Conservation (phyloP, 2,113 vertebrate species). For the Marcusenius ussheri region DNA sequence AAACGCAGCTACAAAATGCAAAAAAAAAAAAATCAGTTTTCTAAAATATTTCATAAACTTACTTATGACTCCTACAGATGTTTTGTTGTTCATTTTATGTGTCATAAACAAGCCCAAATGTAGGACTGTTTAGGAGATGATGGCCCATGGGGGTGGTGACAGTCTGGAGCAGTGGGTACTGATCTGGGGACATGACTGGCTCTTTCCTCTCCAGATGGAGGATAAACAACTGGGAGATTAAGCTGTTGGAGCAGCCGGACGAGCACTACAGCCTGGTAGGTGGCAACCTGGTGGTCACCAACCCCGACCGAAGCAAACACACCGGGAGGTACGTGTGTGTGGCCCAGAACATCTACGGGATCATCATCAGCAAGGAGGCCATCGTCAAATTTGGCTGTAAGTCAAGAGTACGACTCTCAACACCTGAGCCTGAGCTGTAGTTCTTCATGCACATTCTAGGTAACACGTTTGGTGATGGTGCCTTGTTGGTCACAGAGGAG, state of each 20-base stretch:
- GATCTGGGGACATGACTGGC: neutral
- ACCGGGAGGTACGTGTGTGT: constrained; percentile 82
- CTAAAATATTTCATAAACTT: neutral
- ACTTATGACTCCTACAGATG: neutral
- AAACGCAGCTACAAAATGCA: neutral
- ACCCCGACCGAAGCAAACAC: constrained; percentile 82
- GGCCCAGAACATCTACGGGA: constrained; percentile 82
- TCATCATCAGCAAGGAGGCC: constrained; percentile 87
- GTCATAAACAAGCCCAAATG: neutral
- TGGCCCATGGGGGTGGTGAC: no score
- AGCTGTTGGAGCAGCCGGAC: constrained; percentile 75
- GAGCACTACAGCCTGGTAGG: constrained; percentile 89
- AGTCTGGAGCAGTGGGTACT: neutral
- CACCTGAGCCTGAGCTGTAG: neutral
- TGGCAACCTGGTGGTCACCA: constrained; percentile 88
- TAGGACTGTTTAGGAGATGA: neutral
- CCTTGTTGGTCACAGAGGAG: neutral
- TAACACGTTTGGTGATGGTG: neutral
- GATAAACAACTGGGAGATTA: constrained; percentile 87
- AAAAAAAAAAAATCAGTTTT: neutral
- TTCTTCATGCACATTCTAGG: neutral
- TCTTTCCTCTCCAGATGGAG: constrained; percentile 71
- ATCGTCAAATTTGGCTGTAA: constrained; percentile 90
- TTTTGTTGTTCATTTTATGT: neutral
- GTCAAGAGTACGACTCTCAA: constrained; percentile 30